Conservation (phyloP, 2,113 vertebrate genomes). For the Potamarius usumacintae region DNA sequence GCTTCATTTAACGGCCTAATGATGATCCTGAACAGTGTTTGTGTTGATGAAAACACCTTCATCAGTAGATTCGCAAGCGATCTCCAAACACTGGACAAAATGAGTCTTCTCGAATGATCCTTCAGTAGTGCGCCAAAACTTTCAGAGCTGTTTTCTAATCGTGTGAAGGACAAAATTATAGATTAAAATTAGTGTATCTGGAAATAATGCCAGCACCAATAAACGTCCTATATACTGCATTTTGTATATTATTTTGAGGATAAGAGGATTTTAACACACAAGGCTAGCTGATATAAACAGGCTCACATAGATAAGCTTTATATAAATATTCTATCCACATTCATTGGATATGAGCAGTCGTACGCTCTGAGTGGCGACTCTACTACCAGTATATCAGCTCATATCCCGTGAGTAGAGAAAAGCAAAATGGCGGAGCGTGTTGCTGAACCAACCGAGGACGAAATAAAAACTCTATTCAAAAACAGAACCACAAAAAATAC, state of each 20-base stretch:
- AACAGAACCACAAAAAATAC: too few relatives aligned
- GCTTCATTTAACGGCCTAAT: constrained; percentile 33
- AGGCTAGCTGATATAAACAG: not conserved
- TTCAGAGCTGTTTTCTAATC: not conserved
- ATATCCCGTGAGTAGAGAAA: too few relatives aligned
- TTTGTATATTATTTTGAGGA: not conserved
- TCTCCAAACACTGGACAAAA: not conserved
- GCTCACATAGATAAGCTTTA: too few relatives aligned
- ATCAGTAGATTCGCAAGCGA: not conserved
- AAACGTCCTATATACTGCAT: not conserved
- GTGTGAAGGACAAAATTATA: not conserved
- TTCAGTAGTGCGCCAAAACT: not conserved
- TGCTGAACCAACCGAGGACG: too few relatives aligned
- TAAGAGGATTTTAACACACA: not conserved
- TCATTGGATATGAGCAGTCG: too few relatives aligned
- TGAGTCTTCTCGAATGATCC: constrained; percentile 1
- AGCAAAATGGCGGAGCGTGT: too few relatives aligned
- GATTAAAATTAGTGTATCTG: not conserved
- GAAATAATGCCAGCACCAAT: not conserved
- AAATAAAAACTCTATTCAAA: too few relatives aligned
- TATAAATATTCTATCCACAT: too few relatives aligned
- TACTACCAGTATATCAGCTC: too few relatives aligned
- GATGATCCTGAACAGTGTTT: constrained; percentile 9
- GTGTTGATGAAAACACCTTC: constrained; percentile 20
- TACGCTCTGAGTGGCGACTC: too few relatives aligned